phyloP scores from a whole-genome alignment of 2,888 invertebrate genomes.

The Drosophila greeni region DNA sequence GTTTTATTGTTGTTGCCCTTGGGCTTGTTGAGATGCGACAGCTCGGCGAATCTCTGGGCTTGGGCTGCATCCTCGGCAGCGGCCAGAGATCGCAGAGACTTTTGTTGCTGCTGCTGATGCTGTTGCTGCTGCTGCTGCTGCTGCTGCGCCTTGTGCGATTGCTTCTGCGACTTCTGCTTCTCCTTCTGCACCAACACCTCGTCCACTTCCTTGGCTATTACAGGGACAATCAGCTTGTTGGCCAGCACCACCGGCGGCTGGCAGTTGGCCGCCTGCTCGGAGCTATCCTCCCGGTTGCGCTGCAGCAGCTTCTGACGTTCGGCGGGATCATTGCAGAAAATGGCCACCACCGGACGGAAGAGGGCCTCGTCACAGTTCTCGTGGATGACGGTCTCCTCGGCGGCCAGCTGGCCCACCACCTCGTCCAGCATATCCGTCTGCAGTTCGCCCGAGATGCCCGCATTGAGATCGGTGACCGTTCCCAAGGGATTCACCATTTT shows the following conservation, averaged over 20 bases:
- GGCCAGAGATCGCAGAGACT: conserved; percentile 48
- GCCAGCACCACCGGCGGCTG: conserved; percentile 74
- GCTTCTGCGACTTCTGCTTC: conserved; percentile 51
- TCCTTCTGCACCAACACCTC: conserved; percentile 73
- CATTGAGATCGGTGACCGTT: conserved; percentile 81
- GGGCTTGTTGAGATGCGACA: conserved; percentile 59
- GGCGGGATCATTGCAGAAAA: conserved; percentile 75
- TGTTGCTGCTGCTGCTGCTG: conserved; percentile 25
- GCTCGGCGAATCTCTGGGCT: conserved; percentile 53
- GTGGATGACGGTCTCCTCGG: conserved; percentile 79
- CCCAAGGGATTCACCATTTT: conserved; percentile 87
- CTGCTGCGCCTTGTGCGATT: conserved; percentile 34
- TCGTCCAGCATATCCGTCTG: conserved; percentile 75
- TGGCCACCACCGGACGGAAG: conserved; percentile 83
- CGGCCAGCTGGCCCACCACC: conserved; percentile 74
- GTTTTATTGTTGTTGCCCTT: conserved; percentile 30
- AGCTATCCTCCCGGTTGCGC: background rate
- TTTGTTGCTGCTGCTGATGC: conserved; percentile 6
- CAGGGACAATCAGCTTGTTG: conserved; percentile 77
- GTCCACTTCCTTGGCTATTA: conserved; percentile 77
- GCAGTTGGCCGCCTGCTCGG: conserved; percentile 22
- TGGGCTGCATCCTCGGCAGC: conserved; percentile 52
- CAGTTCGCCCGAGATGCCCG: conserved; percentile 70
- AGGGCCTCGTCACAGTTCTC: conserved; percentile 85
- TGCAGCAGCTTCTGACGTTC: conserved; percentile 55